phyloP scores from a whole-genome alignment of 1,140 invertebrate species.

The Drosophila nikananu region DNA sequence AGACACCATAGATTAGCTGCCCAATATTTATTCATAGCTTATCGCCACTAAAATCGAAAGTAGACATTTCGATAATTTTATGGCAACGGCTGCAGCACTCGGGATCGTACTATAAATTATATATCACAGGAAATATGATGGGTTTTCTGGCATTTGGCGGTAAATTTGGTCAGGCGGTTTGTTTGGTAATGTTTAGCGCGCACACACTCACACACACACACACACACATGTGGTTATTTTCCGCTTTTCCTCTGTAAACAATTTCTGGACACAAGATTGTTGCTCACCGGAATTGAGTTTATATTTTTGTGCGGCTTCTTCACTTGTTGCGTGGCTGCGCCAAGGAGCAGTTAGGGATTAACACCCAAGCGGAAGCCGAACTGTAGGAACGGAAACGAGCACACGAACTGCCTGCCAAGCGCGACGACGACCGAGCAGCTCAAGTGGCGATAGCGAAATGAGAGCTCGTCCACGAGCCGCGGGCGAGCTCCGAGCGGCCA shows the following conservation, averaged over 20 bases:
- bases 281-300: slow-evolving; percentile 17
- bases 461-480: slow-evolving; percentile 28
- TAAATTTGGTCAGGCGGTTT: slow-evolving; percentile 23
- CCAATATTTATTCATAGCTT: slow-evolving; percentile 21
- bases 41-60: slow-evolving; percentile 29
- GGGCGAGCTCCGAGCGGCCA: slow-evolving; percentile 4
- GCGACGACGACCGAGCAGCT: slow-evolving; percentile 38
- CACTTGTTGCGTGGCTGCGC: slow-evolving; percentile 24
- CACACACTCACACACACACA: slow-evolving; percentile 3
- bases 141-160: slow-evolving; percentile 8
- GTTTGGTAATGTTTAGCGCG: slow-evolving; percentile 12
- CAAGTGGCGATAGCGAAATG: slow-evolving; percentile 31
- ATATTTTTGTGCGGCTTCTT: not conserved
- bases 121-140: slow-evolving; percentile 30
- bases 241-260: slow-evolving; percentile 19
- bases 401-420: slow-evolving; percentile 8
- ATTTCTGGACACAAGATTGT: not conserved
- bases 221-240: slow-evolving; percentile 17
- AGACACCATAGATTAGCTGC: slow-evolving; percentile 27
- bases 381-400: not conserved
- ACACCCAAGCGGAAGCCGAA: slow-evolving; percentile 20
- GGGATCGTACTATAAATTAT: slow-evolving; percentile 16
- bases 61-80: slow-evolving; percentile 24
- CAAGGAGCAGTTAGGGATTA: not conserved
- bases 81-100: not conserved